Base-by-base conservation (phyloP, 2,797 vertebrate species). In the Nannoperca australis region DNA sequence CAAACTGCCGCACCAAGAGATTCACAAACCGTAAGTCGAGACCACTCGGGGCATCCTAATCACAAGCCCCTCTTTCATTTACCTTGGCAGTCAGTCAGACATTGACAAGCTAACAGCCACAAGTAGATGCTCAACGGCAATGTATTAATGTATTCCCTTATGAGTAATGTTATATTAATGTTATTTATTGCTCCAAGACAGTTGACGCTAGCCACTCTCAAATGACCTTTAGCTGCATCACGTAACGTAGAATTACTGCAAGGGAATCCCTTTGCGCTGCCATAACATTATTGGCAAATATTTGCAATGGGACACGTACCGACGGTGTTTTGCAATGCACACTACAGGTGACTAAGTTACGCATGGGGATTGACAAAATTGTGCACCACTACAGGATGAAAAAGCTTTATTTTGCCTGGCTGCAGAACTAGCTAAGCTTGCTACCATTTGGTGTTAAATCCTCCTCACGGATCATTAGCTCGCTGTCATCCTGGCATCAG, bases 171-270 rank as follows among this genome's bases (percentile, higher is more conserved):
- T 70, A 2, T 51, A 38, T 66, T 38, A 38, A 38, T 10, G 36
- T 38, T 44, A 68, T 82, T 36, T 60, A 68, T 70, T 32, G 27
- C 42, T 45, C 42, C 6, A 27, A 65, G 68, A 83, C 70, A 20
- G 62, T 38, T 50, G 15, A 54, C 61, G 71, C 53, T 77, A 85
- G 78, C 82, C 85, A 77, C 84, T 88, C 85, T 88, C 85, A 34
- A 73, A 91, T 94, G 93, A 95, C 93, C 93, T 95, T 94, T 94
- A 94, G 89, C 88, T 73, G 75, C 85, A 66, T 89, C 83, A 81
- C 30, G 76, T 82, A 87, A 80, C 82, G 68, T 77, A 75, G 27
- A 81, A 78, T 89, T 85, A 89, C 81, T 84, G 87, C 84, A 88
- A 92, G 90, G 93, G 91, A 92, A 92, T 89, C 91, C 92, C 93